Evolutionary conservation across 1,140 invertebrate genomes (phyloP).

Genomic region (Episyrphus balteatus): DNA sequence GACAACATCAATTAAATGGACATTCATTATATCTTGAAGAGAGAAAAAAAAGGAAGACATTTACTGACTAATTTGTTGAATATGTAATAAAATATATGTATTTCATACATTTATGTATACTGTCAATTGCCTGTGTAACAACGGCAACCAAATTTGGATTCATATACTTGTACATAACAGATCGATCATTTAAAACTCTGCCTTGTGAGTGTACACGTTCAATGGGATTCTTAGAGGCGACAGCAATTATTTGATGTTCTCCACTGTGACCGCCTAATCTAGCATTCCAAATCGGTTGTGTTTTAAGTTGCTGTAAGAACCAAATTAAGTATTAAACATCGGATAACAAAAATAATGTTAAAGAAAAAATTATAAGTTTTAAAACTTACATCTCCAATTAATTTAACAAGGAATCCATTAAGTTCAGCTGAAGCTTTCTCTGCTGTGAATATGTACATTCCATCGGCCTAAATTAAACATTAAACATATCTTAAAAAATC

Average conservation of each 20-base stretch:
- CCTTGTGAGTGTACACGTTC: constrained; percentile 95
- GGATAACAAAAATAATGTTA: not conserved
- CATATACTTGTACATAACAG: constrained; percentile 95
- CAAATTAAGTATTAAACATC: constrained; percentile 15
- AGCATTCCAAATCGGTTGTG: constrained; percentile 55
- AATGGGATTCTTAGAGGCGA: constrained; percentile 56
- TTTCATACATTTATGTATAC: constrained; percentile 57
- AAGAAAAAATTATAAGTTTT: not conserved
- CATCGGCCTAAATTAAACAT: constrained; percentile 37
- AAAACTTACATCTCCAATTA: constrained; percentile 34
- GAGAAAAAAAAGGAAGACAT: constrained; percentile 14
- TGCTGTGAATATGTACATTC: constrained; percentile 61
- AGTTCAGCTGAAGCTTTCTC: constrained; percentile 52
- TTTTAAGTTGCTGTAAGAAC: constrained; percentile 29
- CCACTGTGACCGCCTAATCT: constrained; percentile 47
- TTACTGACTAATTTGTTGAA: not conserved
- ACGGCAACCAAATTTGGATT: constrained; percentile 94
- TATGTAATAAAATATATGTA: not conserved
- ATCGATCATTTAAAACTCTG: constrained; percentile 85
- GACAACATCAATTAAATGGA: constrained; percentile 85
- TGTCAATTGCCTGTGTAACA: constrained; percentile 66
- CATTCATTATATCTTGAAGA: constrained; percentile 53
- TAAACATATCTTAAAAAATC: not conserved
- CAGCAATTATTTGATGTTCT: constrained; percentile 55
- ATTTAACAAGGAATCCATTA: constrained; percentile 54